Conservation (phyloP, 2,113 vertebrate species). For the Nycticorax nycticorax region DNA sequence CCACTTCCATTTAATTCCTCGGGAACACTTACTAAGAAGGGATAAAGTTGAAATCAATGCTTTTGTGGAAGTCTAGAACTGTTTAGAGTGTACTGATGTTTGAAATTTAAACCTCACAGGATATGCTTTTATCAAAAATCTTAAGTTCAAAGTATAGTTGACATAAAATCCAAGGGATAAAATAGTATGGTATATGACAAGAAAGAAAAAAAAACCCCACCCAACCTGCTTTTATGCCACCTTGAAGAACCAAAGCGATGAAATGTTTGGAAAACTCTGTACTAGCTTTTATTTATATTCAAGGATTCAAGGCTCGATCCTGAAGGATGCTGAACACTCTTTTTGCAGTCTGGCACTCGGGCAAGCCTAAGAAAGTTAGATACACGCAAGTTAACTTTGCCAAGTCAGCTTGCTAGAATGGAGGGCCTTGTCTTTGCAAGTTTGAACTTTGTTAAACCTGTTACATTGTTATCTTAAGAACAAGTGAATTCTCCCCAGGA, state of each 20-base stretch:
- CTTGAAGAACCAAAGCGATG: not conserved
- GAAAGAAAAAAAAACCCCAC: not conserved
- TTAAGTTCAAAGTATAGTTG: not conserved
- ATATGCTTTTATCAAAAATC: not conserved
- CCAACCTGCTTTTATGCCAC: not conserved
- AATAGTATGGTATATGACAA: not conserved
- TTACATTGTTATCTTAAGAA: not conserved
- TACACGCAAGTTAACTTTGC: not conserved
- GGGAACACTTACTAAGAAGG: not conserved
- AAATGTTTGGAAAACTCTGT: not conserved
- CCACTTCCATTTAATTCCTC: slow-evolving; percentile 25
- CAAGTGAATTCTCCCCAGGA: not conserved
- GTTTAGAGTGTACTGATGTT: not conserved
- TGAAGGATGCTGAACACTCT: not conserved
- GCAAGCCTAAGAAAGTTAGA: not conserved
- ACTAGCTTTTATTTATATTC: not conserved
- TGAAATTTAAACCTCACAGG: not conserved
- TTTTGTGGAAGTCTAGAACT: not conserved
- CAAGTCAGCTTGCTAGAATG: not conserved
- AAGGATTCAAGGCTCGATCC: not conserved
- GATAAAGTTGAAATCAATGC: not conserved
- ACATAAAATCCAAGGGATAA: not conserved
- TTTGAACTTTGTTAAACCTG: not conserved
- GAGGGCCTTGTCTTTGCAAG: not conserved
- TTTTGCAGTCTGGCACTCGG: not conserved